Percentiles rank a stretch among this genome's conserved stretches.
Conservation (phyloP, 2,888 invertebrate genomes). For the Selenia dentaria region DNA sequence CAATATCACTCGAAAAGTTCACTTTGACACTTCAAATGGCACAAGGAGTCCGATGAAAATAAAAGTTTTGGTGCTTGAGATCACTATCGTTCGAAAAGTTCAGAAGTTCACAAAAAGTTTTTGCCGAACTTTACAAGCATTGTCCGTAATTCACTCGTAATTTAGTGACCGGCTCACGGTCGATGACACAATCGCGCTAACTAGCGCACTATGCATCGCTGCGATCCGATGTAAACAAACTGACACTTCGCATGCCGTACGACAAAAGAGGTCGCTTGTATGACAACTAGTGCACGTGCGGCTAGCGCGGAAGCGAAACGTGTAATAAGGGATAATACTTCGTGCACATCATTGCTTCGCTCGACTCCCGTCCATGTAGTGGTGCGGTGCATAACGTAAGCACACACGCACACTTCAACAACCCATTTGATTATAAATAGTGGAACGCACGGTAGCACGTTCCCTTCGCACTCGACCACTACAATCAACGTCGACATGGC, state of each 20-base stretch:
- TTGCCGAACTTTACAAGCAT: slow-evolving; percentile 61
- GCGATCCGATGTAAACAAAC: slow-evolving; percentile 77
- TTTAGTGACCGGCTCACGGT: slow-evolving; percentile 69
- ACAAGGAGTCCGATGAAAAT: slow-evolving; percentile 41
- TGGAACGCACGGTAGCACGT: slow-evolving; percentile 83
- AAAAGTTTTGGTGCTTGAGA: slow-evolving; percentile 57
- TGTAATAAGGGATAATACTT: slow-evolving; percentile 83
- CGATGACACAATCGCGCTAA: slow-evolving; percentile 79
- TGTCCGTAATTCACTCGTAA: slow-evolving; percentile 74
- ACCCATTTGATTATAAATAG: slow-evolving; percentile 82
- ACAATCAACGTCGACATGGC: slow-evolving; percentile 72
- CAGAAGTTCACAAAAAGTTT: slow-evolving; percentile 74
- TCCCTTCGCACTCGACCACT: slow-evolving; percentile 79
- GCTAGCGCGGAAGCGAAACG: slow-evolving; percentile 74
- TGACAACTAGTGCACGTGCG: slow-evolving; percentile 77
- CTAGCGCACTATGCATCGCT: slow-evolving; percentile 76
- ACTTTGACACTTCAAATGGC: slow-evolving; percentile 60
- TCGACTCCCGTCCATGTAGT: slow-evolving; percentile 58
- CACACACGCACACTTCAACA: slow-evolving; percentile 68
- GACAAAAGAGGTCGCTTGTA: slow-evolving; percentile 70
- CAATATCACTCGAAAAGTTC: slow-evolving; percentile 50
- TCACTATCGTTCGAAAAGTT: slow-evolving; percentile 52
- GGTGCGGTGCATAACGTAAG: slow-evolving; percentile 77
- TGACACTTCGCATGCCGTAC: slow-evolving; percentile 68
- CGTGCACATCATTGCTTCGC: slow-evolving; percentile 82